Percentiles rank a stretch among this genome's conserved stretches.
Evolutionary conservation across 2,113 vertebrate genomes (phyloP).

Genomic region (Pseudolaguvia tuberculata): DNA sequence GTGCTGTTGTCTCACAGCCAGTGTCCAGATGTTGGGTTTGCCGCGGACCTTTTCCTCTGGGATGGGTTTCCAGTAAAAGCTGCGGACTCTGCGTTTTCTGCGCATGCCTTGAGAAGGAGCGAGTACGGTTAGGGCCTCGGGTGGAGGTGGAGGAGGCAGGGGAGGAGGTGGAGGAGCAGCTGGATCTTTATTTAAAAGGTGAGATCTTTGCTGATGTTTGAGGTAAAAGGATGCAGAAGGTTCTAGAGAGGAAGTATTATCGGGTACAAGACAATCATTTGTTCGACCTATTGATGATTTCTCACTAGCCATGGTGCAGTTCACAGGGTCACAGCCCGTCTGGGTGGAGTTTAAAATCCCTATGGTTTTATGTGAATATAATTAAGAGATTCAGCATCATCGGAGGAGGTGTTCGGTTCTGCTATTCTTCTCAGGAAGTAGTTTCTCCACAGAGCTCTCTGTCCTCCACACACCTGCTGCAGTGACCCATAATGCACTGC

Average conservation of each 20-base stretch:
- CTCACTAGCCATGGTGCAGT: constrained; percentile 91
- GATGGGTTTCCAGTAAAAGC: constrained; percentile 97
- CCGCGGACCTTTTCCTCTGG: constrained; percentile 92
- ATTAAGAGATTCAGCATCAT: background rate
- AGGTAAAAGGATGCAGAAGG: constrained; percentile 18
- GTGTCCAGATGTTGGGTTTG: constrained; percentile 94
- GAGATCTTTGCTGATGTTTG: background rate
- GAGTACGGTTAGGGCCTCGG: constrained; percentile 57
- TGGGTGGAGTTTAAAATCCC: constrained; percentile 6
- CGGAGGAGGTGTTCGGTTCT: background rate
- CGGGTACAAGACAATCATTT: constrained; percentile 65
- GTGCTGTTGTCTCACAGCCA: constrained; percentile 80
- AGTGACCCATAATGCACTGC: constrained; percentile 47
- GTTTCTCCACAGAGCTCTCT: constrained; percentile 41
- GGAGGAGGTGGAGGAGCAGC: constrained; percentile 55
- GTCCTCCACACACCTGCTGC: constrained; percentile 43
- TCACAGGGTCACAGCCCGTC: constrained; percentile 58
- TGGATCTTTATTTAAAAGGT: background rate
- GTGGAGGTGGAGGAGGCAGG: constrained; percentile 63
- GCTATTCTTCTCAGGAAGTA: constrained; percentile 4
- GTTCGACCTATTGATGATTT: constrained; percentile 78
- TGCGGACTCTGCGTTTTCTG: constrained; percentile 85
- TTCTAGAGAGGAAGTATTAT: constrained; percentile 1
- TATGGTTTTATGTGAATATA: background rate
- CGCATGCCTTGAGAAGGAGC: constrained; percentile 62